Percentiles rank a stretch among this genome's conserved stretches.
These are phyloP conservation scores for Tetropium fuscum DNA, from an alignment of 2,888 invertebrate genomes.

Conservation along the genomic window DNA sequence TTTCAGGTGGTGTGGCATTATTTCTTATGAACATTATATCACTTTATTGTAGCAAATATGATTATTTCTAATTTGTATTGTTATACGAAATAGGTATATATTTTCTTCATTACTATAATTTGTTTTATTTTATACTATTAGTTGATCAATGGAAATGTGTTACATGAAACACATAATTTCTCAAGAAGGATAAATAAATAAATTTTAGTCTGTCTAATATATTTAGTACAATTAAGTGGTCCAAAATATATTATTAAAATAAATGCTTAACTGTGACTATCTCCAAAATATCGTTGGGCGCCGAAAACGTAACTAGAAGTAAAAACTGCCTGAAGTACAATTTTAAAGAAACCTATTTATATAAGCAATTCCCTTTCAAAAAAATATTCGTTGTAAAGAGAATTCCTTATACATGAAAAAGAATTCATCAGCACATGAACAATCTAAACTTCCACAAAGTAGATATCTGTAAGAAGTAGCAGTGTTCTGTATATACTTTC, in stretches of 20 bases:
- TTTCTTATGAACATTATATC: too few relatives aligned
- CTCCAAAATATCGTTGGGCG: conserved; percentile 12
- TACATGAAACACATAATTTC: too few relatives aligned
- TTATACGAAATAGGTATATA: too few relatives aligned
- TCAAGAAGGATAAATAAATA: too few relatives aligned
- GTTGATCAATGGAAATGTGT: too few relatives aligned
- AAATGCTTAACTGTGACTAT: not conserved
- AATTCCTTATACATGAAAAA: conserved; percentile 14
- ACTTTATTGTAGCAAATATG: not conserved
- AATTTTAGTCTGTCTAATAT: too few relatives aligned
- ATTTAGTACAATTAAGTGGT: not conserved
- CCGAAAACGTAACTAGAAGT: conserved; percentile 23
- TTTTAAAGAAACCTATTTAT: conserved; percentile 13
- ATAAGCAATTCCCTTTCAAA: conserved; percentile 15
- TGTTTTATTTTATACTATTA: too few relatives aligned
- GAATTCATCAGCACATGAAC: conserved; percentile 4
- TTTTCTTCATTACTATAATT: too few relatives aligned
- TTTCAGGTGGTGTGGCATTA: not conserved
- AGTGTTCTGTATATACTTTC: conserved; percentile 1
- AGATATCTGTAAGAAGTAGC: conserved; percentile 10
- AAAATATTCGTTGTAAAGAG: not conserved
- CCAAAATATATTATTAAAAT: not conserved
- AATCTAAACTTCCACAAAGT: not conserved
- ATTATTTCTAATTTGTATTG: too few relatives aligned
- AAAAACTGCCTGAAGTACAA: conserved; percentile 12